Percentiles rank a stretch among this genome's conserved stretches.
Conservation (phyloP, 2,113 vertebrate species). For the Macrotus californicus region DNA sequence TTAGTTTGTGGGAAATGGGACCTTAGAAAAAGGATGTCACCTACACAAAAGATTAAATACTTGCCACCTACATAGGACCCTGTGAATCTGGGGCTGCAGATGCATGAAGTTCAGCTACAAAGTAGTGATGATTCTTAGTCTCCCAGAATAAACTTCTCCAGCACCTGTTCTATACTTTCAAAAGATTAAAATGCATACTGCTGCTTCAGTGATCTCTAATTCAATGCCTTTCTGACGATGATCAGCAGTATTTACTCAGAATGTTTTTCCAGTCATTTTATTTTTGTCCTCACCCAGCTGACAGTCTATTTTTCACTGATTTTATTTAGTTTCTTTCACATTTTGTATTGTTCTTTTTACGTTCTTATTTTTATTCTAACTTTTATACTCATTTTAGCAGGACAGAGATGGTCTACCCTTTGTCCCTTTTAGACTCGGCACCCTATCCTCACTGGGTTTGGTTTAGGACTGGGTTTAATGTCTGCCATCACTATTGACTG, state of each 20-base stretch:
- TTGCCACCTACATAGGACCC: not conserved
- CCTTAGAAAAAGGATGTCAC: not conserved
- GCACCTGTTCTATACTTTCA: not conserved
- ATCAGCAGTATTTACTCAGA: not conserved
- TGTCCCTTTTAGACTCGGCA: not conserved
- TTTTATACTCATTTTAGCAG: not conserved
- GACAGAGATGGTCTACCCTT: not conserved
- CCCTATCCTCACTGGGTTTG: not conserved
- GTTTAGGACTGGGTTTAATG: not conserved
- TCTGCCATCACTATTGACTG: fast-evolving
- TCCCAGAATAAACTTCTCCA: not conserved
- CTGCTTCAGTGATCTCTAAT: not conserved
- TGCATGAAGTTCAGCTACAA: too few species aligned
- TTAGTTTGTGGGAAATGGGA: too few species aligned
- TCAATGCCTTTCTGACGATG: not conserved
- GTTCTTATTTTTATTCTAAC: not conserved
- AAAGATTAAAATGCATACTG: not conserved
- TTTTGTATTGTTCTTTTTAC: not conserved
- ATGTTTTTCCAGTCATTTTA: not conserved
- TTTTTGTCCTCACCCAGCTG: conserved; percentile 15
- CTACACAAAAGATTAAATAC: too few species aligned
- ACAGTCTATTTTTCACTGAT: not conserved
- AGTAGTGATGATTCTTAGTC: not conserved
- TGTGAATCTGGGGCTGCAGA: not conserved
- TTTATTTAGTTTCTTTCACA: not conserved